Evolutionary conservation across 2,113 vertebrate species (phyloP).

Genomic region (Oryzias curvinotus): DNA sequence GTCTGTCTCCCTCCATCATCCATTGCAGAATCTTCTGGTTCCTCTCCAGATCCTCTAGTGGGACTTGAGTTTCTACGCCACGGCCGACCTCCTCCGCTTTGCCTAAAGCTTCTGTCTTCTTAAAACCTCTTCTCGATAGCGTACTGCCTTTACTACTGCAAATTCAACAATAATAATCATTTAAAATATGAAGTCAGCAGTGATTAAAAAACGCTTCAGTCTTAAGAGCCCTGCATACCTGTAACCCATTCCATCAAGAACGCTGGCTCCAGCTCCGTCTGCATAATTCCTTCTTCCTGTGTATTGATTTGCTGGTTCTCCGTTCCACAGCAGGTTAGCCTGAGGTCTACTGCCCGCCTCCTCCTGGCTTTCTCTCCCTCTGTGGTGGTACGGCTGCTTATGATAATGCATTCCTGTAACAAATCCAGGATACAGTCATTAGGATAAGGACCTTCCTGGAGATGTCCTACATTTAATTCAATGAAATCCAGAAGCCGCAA

Average conservation of each 20-base stretch:
- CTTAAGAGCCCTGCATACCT: slow-evolving; percentile 71
- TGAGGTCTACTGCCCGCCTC: slow-evolving; percentile 62
- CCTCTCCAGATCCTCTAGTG: slow-evolving; percentile 85
- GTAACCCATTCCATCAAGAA: slow-evolving; percentile 81
- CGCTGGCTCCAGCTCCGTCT: slow-evolving; percentile 76
- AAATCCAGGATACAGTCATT: neutral
- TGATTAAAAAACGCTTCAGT: neutral
- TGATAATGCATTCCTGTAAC: slow-evolving; percentile 63
- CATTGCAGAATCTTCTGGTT: slow-evolving; percentile 97
- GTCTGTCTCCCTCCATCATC: slow-evolving; percentile 95
- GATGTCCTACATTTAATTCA: neutral
- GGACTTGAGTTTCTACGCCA: slow-evolving; percentile 79
- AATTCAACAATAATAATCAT: slow-evolving; percentile 11
- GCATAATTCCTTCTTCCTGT: slow-evolving; percentile 82
- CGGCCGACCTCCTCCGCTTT: slow-evolving; percentile 76
- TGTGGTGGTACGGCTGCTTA: slow-evolving; percentile 67
- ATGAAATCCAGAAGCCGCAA: neutral
- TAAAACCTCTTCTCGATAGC: slow-evolving; percentile 82
- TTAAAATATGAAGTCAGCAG: neutral
- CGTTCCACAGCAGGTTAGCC: slow-evolving; percentile 76
- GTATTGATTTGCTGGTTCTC: slow-evolving; percentile 80
- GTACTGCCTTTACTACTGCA: slow-evolving; percentile 85
- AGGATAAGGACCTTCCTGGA: neutral
- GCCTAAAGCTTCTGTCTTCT: slow-evolving; percentile 83
- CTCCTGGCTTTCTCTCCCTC: slow-evolving; percentile 68